phyloP scores from a whole-genome alignment of 2,888 invertebrate species.

The Caradrina clavipalpis region DNA sequence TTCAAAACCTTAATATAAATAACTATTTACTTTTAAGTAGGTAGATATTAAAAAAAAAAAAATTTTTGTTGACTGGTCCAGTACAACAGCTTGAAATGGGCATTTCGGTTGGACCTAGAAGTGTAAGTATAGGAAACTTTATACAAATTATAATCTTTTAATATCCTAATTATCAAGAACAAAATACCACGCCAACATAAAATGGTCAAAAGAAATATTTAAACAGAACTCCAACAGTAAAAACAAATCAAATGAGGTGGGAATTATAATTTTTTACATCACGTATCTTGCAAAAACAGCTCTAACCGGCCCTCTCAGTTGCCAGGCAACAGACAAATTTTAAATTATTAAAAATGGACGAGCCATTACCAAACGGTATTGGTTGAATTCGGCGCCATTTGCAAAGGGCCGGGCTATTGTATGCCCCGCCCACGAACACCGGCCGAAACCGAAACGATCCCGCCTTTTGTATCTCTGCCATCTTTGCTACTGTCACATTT shows the following conservation, averaged over 20 bases:
- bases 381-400: constrained; percentile 89
- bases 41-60: too few relatives aligned
- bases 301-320: constrained; percentile 49
- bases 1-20: too few relatives aligned
- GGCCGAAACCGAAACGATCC: constrained; percentile 76
- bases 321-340: constrained; percentile 65
- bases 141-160: neutral
- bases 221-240: neutral
- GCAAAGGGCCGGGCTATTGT: constrained; percentile 82
- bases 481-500: constrained; percentile 79
- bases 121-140: neutral
- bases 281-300: constrained; percentile 6
- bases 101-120: neutral
- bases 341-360: constrained; percentile 72
- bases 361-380: constrained; percentile 77
- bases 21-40: too few relatives aligned
- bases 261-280: constrained; percentile 14
- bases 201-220: neutral
- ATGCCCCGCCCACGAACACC: constrained; percentile 81
- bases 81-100: too few relatives aligned
- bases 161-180: neutral
- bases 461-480: constrained; percentile 81
- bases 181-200: neutral
- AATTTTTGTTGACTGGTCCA: too few relatives aligned
- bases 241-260: constrained; percentile 3